Percentiles rank a stretch among this genome's conserved stretches.
Evolutionary conservation across 64 coral and sea anemone species (phyloP).

Genomic region (Astreopora myriophthalma): DNA sequence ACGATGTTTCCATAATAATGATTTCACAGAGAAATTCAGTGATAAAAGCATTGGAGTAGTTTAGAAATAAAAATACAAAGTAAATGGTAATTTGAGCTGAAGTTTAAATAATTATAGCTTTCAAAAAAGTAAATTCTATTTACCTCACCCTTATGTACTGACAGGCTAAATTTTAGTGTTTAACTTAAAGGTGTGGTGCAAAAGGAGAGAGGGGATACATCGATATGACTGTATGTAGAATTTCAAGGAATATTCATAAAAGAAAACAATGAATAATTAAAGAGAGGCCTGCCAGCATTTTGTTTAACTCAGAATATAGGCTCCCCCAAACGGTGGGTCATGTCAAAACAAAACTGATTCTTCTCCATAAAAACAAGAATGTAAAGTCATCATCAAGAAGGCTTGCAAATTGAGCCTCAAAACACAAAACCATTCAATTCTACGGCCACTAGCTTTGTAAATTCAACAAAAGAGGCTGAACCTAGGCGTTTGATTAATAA

Average conservation of each 20-base stretch:
- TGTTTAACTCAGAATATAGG: slow-evolving; percentile 54
- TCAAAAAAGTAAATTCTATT: too few species aligned
- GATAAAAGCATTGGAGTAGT: neutral
- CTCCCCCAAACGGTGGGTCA: neutral
- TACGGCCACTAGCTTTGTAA: neutral
- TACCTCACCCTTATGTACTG: too few species aligned
- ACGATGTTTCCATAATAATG: neutral
- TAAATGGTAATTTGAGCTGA: too few species aligned
- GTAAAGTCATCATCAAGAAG: neutral
- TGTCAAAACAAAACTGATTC: slow-evolving; percentile 7
- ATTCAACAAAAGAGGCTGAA: neutral
- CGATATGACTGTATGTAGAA: neutral
- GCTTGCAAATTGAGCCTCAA: neutral
- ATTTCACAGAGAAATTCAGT: neutral
- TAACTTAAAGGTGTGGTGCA: too few species aligned
- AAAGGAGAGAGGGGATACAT: too few species aligned
- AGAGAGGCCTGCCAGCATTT: slow-evolving; percentile 34
- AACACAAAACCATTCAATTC: neutral
- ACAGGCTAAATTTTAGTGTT: too few species aligned
- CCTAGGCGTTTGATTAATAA: neutral
- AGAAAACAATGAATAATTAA: slow-evolving; percentile 68
- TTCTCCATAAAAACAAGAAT: neutral
- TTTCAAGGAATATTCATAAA: slow-evolving; percentile 48
- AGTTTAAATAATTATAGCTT: too few species aligned
- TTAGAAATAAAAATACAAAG: neutral